These are phyloP conservation scores for Pyrgus malvae DNA, from an alignment of 2,888 invertebrate species.

Conservation along the genomic window DNA sequence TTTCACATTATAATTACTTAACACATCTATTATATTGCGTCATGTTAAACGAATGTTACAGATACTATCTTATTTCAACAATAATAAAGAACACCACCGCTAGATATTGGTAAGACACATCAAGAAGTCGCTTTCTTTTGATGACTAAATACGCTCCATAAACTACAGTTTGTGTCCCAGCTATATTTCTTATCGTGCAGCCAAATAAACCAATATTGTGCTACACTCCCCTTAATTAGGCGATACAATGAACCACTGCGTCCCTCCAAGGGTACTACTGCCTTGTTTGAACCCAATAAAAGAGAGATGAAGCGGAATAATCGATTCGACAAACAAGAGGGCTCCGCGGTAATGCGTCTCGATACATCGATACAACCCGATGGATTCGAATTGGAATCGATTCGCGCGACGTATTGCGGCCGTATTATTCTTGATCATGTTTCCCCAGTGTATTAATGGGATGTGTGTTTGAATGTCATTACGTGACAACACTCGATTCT, in stretches of 20 bases:
- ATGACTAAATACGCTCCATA: background rate
- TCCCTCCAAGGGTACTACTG: conserved; percentile 23
- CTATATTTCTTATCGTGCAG: background rate
- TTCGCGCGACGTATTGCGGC: conserved; percentile 20
- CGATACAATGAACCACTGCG: conserved; percentile 25
- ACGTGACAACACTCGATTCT: conserved; percentile 11
- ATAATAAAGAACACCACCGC: too few species aligned
- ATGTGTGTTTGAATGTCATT: conserved; percentile 24
- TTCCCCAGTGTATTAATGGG: conserved; percentile 22
- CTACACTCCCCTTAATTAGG: conserved; percentile 11
- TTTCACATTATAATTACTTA: too few species aligned
- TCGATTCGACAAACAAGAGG: conserved; percentile 78
- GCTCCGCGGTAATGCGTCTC: conserved; percentile 52
- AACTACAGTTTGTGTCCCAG: too few species aligned
- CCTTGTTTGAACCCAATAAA: conserved; percentile 61
- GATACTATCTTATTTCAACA: too few species aligned
- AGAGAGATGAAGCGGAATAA: conserved; percentile 76
- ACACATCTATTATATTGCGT: too few species aligned
- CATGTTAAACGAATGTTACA: too few species aligned
- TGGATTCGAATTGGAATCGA: conserved; percentile 38
- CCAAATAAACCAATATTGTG: conserved; percentile 6
- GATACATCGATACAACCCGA: conserved; percentile 51
- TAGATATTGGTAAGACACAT: too few species aligned
- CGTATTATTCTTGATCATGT: conserved; percentile 26
- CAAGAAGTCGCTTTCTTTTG: too few species aligned